These are phyloP conservation scores for Nasalis larvatus DNA, from an alignment of 2,113 vertebrate genomes.

Conservation along the genomic window DNA sequence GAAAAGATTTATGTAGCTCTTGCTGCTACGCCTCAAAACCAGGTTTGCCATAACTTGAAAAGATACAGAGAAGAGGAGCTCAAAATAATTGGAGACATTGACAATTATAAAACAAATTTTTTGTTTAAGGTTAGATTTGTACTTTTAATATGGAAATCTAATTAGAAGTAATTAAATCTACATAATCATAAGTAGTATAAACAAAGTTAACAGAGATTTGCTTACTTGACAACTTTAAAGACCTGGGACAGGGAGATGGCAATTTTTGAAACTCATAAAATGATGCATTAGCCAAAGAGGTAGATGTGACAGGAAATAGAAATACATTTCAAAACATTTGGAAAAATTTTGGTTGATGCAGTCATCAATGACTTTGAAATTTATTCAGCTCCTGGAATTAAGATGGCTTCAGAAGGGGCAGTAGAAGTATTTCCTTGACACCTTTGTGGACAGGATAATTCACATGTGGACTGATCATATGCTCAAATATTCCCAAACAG, in stretches of 20 bases:
- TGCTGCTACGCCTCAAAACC: neutral
- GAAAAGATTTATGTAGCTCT: neutral
- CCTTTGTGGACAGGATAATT: slow-evolving; percentile 7
- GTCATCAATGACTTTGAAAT: neutral
- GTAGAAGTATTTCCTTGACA: slow-evolving; percentile 13
- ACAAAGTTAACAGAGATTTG: neutral
- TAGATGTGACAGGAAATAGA: neutral
- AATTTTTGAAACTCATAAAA: neutral
- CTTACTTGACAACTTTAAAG: neutral
- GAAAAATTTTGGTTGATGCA: neutral
- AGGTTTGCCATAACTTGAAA: neutral
- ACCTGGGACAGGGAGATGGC: neutral
- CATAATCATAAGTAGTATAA: neutral
- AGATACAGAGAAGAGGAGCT: neutral
- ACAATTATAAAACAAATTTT: neutral
- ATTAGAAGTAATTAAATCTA: neutral
- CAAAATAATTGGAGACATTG: neutral
- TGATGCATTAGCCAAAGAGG: neutral
- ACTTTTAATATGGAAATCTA: neutral
- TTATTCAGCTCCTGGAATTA: neutral
- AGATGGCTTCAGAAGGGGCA: neutral
- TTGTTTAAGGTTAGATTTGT: neutral
- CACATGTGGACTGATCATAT: neutral
- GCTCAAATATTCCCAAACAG: neutral
- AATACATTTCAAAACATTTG: neutral